Base-by-base conservation (phyloP, 2,113 vertebrate species). In the Zeus faber region DNA sequence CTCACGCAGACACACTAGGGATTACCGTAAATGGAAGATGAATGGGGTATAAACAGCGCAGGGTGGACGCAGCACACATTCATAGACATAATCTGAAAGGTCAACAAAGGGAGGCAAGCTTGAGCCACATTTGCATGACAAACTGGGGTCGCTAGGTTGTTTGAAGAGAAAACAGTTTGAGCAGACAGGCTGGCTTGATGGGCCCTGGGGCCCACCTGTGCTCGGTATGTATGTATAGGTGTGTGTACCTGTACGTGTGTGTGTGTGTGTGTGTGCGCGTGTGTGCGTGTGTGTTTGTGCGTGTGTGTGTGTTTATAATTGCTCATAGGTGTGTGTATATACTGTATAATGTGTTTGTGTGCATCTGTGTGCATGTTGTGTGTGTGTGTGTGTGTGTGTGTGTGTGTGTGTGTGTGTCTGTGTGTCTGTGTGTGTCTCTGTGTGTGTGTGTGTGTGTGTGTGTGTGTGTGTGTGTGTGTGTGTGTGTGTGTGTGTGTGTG, bases 81-180 rank as follows among this genome's bases (percentile, higher is more conserved):
- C 21, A 25, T 22, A 25, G 21, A 20, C 47, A 29, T 80, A 80
- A 82, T 85, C 79, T 83, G 81, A 83, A 77, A 83, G 58, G 35
- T 65, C 54, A 61, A 83, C 81, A 83, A 85, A 85, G 45, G 65
- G 66, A 81, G 63, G 60, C 72, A 80, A 72, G 49, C 63, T 58
- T 67, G 68, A 72, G 77, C 66, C 6, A 20, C 79, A 83, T 85
- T 85, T 80, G 81, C 83, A 85, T 82, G 83, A 83, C 79, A 83
- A 85, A 79, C 83, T 77, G 67, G 77, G 61, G 72, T 68, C 40
- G 48, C 74, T 67, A 72, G 65, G 72, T 82, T 83, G 76, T 82
- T 78, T 74, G 79, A 80, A 76, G 83, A 83, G 78, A 83, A 76
- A 83, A 83, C 76, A 62, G 69, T 81, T 81, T 77, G 68, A 76